Conservation (phyloP, 2,113 vertebrate genomes). For the Machaerirhynchus nigripectus region DNA sequence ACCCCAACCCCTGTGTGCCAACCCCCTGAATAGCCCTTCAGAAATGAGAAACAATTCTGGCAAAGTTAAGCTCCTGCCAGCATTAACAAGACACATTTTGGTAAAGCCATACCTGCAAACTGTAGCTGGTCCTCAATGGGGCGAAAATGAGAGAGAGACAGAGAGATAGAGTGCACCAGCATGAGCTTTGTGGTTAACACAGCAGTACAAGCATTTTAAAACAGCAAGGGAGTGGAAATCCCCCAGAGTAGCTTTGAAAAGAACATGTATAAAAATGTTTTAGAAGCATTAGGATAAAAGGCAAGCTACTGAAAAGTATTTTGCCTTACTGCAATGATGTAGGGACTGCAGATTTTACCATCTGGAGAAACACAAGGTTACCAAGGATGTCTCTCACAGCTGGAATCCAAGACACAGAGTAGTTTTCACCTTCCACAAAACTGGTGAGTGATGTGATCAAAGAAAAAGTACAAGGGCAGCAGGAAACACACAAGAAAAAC, state of each 20-base stretch:
- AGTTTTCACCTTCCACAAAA: not conserved
- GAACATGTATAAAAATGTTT: constrained; percentile 6
- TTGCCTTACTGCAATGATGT: not conserved
- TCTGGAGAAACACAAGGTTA: not conserved
- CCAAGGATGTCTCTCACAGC: not conserved
- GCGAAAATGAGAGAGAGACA: constrained; percentile 10
- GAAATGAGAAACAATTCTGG: not conserved
- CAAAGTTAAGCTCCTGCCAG: not conserved
- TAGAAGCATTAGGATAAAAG: not conserved
- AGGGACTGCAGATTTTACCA: not conserved
- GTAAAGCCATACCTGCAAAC: constrained; percentile 9
- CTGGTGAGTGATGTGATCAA: not conserved
- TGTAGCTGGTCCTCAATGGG: not conserved
- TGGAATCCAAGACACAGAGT: not conserved
- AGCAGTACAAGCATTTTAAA: constrained; percentile 4
- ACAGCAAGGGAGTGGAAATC: constrained; percentile 52
- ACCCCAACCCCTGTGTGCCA: not conserved
- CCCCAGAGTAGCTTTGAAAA: constrained; percentile 45
- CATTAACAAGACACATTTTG: not conserved
- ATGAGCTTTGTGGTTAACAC: constrained; percentile 40
- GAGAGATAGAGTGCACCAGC: not conserved
- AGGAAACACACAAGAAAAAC: not conserved
- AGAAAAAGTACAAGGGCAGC: not conserved
- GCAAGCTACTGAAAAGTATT: not conserved
- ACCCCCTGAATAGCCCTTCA: not conserved